phyloP scores from a whole-genome alignment of 2,888 invertebrate species.

The Zaprionus obscuricornis region DNA sequence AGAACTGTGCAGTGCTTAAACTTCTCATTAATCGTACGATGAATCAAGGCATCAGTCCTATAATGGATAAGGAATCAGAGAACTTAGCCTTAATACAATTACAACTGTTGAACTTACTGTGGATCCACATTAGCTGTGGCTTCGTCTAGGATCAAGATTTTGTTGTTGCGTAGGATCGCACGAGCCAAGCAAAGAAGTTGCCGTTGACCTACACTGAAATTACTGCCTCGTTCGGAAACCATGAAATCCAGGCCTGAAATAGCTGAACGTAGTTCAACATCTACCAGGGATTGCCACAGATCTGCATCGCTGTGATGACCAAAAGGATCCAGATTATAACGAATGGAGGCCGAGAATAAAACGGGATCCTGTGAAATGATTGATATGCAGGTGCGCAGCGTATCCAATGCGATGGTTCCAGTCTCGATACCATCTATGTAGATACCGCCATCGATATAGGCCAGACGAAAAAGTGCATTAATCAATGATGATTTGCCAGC shows the following conservation, averaged over 20 bases:
- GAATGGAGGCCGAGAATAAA: constrained; percentile 91
- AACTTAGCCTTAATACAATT: background rate
- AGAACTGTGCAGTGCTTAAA: constrained; percentile 93
- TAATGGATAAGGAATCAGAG: constrained; percentile 11
- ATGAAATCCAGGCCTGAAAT: constrained; percentile 87
- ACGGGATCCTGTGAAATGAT: constrained; percentile 97
- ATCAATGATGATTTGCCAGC: constrained; percentile 94
- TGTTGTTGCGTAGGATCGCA: constrained; percentile 91
- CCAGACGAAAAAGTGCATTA: constrained; percentile 92
- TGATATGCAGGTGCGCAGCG: constrained; percentile 91
- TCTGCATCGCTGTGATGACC: constrained; percentile 88
- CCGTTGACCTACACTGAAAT: constrained; percentile 94
- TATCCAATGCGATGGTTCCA: constrained; percentile 89
- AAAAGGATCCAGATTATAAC: constrained; percentile 94
- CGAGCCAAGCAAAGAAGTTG: constrained; percentile 94
- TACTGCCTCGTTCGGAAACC: constrained; percentile 91
- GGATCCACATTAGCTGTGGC: constrained; percentile 96
- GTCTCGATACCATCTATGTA: constrained; percentile 90
- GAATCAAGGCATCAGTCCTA: constrained; percentile 93
- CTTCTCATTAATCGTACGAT: constrained; percentile 91
- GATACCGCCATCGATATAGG: constrained; percentile 90
- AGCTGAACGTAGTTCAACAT: constrained; percentile 90
- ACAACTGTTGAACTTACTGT: constrained; percentile 85
- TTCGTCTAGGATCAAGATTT: constrained; percentile 93
- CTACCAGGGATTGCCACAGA: constrained; percentile 90